These are phyloP conservation scores for Bergia sp. DNA, from an alignment of 92 coral and sea anemone species.

Conservation along the genomic window DNA sequence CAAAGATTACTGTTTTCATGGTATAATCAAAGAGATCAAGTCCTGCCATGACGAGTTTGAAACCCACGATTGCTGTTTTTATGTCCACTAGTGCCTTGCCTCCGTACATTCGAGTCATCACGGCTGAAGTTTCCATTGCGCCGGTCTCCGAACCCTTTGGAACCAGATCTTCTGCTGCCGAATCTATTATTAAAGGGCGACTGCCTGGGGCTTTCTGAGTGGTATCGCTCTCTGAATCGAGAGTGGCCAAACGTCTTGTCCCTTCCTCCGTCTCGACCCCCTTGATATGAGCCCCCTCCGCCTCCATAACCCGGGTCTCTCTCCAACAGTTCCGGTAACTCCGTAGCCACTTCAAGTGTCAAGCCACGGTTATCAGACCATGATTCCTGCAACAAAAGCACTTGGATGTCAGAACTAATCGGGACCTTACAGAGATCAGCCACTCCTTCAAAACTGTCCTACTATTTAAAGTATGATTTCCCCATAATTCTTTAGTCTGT, in stretches of 20 bases:
- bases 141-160: constrained; percentile 34
- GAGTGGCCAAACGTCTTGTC: constrained; percentile 31
- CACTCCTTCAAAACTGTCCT: too few species aligned
- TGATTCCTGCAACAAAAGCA: constrained; percentile 54
- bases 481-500: too few species aligned
- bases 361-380: constrained; percentile 77
- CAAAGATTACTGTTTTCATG: too few species aligned
- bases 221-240: constrained; percentile 52
- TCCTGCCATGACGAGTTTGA: constrained; percentile 1
- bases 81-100: constrained; percentile 21
- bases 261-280: constrained; percentile 48
- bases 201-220: constrained; percentile 51
- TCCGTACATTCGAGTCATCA: constrained; percentile 29
- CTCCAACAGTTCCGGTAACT: constrained; percentile 83
- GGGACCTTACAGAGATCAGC: too few species aligned
- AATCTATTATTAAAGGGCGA: constrained; percentile 48
- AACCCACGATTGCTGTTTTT: constrained; percentile 41
- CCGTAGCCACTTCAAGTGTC: constrained; percentile 66
- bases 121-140: constrained; percentile 35
- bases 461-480: too few species aligned
- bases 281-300: constrained; percentile 55
- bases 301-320: constrained; percentile 48
- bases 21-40: neutral
- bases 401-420: too few species aligned
- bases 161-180: constrained; percentile 29